Conservation (phyloP, 1,140 invertebrate genomes). For the Diploscapter pachys region DNA sequence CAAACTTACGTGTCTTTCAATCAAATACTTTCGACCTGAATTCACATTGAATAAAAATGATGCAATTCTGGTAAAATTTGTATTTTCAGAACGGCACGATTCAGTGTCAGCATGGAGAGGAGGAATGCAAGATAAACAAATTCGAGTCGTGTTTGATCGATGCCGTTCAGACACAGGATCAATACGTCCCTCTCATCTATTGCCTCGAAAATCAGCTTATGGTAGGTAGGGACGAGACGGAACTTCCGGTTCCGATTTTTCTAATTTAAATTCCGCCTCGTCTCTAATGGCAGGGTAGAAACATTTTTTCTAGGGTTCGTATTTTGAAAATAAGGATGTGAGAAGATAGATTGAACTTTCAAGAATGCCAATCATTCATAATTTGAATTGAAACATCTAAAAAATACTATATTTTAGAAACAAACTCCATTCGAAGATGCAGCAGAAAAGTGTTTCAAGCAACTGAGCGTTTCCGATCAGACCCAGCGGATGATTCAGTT, state of each 20-base stretch:
- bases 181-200: neutral
- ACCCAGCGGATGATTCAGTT: conserved; percentile 28
- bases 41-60: neutral
- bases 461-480: conserved; percentile 16
- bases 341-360: no score
- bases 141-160: conserved; percentile 30
- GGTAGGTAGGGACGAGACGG: neutral
- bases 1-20: no score
- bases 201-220: conserved; percentile 5
- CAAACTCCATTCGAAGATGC: conserved; percentile 16
- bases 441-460: conserved; percentile 19
- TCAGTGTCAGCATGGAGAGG: conserved; percentile 30
- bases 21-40: no score
- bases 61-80: neutral
- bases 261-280: no score
- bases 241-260: no score
- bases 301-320: no score
- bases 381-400: neutral
- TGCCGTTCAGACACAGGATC: neutral
- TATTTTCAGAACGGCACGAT: conserved; percentile 22
- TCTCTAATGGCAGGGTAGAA: no score
- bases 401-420: neutral
- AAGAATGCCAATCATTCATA: no score
- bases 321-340: no score
- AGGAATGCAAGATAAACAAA: conserved; percentile 29